These are phyloP conservation scores for Pempheris klunzingeri DNA, from an alignment of 2,797 vertebrate genomes.

Conservation along the genomic window DNA sequence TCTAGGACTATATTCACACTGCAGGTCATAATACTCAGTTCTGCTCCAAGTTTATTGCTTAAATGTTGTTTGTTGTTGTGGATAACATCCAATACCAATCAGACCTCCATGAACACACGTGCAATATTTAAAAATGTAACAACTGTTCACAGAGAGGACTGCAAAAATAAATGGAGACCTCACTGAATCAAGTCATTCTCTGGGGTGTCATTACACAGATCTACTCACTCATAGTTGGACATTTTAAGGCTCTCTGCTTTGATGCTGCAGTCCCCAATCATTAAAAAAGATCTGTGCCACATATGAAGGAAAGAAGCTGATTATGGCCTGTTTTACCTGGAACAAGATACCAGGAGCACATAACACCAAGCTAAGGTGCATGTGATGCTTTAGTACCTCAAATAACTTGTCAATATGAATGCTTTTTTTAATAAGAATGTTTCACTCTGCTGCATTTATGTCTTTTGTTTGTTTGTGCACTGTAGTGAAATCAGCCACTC, in stretches of 20 bases:
- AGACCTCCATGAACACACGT: too few species aligned
- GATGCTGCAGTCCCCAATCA: neutral
- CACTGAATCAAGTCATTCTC: neutral
- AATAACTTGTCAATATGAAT: neutral
- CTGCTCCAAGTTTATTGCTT: too few species aligned
- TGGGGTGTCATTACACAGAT: neutral
- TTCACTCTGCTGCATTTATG: neutral
- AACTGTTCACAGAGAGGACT: neutral
- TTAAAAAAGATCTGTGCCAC: neutral
- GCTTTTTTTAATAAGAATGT: neutral
- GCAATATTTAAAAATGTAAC: neutral
- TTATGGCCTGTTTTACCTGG: neutral
- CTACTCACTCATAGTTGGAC: neutral
- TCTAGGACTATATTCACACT: too few species aligned
- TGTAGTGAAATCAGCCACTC: neutral
- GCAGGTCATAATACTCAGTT: too few species aligned
- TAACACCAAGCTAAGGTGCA: neutral
- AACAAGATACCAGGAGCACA: neutral
- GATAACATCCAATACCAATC: neutral
- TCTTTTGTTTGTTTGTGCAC: neutral
- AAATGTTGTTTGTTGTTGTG: neutral
- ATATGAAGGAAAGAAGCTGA: neutral
- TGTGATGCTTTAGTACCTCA: neutral
- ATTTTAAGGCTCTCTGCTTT: neutral
- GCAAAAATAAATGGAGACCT: neutral